Evolutionary conservation across 2,797 vertebrate genomes (phyloP).

Genomic region (Microchirus variegatus): DNA sequence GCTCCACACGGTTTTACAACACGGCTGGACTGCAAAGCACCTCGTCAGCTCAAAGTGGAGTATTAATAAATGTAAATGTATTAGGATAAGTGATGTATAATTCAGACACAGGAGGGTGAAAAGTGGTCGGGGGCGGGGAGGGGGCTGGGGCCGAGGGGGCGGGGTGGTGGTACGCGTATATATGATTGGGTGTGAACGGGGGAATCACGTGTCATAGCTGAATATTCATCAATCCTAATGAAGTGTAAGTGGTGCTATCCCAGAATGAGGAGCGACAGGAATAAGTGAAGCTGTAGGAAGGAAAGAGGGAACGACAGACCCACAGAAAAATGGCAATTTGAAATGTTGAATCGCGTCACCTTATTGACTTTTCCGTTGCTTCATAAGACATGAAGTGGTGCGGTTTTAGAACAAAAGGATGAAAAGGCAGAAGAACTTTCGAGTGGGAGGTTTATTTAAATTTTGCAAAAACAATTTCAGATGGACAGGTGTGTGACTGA

Average conservation of each 20-base stretch:
- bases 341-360: conserved; percentile 40
- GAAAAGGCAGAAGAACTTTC: no score
- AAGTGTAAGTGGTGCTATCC: conserved; percentile 51
- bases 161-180: conserved; percentile 44
- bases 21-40: conserved; percentile 69
- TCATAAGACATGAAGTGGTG: conserved; percentile 3
- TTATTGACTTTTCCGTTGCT: conserved; percentile 61
- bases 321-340: conserved; percentile 13
- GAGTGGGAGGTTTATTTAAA: no score
- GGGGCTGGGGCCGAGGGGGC: conserved; percentile 6
- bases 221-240: conserved; percentile 71
- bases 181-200: conserved; percentile 58
- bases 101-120: conserved; percentile 59
- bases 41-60: conserved; percentile 74
- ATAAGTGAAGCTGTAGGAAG: conserved; percentile 17
- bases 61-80: conserved; percentile 83
- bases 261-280: conserved; percentile 11
- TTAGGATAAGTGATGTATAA: conserved; percentile 81
- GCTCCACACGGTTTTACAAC: conserved; percentile 56
- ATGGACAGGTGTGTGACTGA: no score
- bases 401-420: no score
- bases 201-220: conserved; percentile 63
- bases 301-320: conserved; percentile 8
- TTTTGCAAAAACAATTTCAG: no score
- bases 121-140: conserved; percentile 8